phyloP scores from a whole-genome alignment of 2,888 invertebrate species.

The Lacanobia wlatinum region DNA sequence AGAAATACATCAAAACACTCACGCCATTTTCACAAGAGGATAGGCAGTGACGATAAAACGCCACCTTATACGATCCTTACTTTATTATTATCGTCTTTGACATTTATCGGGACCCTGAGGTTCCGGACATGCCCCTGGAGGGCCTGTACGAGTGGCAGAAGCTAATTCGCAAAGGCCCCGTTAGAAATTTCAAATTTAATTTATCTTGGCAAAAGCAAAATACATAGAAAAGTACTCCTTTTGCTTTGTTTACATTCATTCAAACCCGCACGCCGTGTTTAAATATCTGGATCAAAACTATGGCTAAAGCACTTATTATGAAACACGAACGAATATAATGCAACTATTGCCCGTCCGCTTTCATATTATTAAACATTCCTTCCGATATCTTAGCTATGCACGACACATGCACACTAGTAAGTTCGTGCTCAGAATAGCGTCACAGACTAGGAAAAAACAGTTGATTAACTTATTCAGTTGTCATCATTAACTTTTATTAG shows the following conservation, averaged over 20 bases:
- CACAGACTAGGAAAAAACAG: slow-evolving; percentile 20
- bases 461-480: slow-evolving; percentile 18
- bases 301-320: slow-evolving; percentile 2
- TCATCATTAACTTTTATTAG: slow-evolving; percentile 16
- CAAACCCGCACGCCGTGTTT: background rate
- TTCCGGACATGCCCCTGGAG: too few relatives aligned
- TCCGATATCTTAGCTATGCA: slow-evolving; percentile 15
- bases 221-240: background rate
- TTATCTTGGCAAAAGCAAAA: too few relatives aligned
- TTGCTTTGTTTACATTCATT: background rate
- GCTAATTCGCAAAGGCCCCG: too few relatives aligned
- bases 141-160: too few relatives aligned
- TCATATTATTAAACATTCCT: slow-evolving; percentile 6
- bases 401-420: background rate
- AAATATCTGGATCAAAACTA: background rate
- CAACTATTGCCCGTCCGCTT: background rate
- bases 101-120: too few relatives aligned
- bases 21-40: too few relatives aligned
- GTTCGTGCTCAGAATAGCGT: slow-evolving; percentile 13
- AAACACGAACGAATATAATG: background rate
- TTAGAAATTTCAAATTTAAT: too few relatives aligned
- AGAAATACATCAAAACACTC: too few relatives aligned
- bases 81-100: too few relatives aligned
- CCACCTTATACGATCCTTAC: too few relatives aligned
- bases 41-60: too few relatives aligned